phyloP scores from a whole-genome alignment of 1,140 invertebrate genomes.

The Lepidotrigona ventralis region DNA sequence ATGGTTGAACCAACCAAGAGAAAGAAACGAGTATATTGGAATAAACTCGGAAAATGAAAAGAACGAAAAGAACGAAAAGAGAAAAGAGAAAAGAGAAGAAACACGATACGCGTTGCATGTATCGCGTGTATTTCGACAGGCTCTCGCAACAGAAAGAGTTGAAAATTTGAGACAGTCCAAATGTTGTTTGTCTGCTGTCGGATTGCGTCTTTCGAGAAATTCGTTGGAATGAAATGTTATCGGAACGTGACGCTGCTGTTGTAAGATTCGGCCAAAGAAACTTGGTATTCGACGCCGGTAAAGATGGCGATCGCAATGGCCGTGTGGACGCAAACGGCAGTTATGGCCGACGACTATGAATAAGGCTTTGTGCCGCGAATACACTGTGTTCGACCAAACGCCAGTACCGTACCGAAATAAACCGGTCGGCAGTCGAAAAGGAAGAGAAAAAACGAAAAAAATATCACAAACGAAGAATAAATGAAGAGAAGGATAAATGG shows the following conservation, averaged over 20 bases:
- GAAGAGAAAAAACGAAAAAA: background rate
- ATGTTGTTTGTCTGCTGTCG: too few relatives aligned
- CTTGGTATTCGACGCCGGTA: slow-evolving; percentile 2
- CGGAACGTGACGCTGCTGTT: background rate
- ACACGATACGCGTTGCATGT: too few relatives aligned
- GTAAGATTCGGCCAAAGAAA: background rate
- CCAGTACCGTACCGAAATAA: slow-evolving; percentile 20
- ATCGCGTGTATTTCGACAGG: too few relatives aligned
- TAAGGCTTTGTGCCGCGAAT: slow-evolving; percentile 35
- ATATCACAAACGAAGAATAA: background rate
- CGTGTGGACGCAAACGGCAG: slow-evolving; percentile 18
- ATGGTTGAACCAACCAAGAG: too few relatives aligned
- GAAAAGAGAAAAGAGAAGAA: too few relatives aligned
- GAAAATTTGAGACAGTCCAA: too few relatives aligned
- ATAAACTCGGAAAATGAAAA: too few relatives aligned
- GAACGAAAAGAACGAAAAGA: too few relatives aligned
- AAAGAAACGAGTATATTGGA: too few relatives aligned
- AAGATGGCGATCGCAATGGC: slow-evolving; percentile 42
- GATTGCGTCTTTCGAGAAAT: background rate
- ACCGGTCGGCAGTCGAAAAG: background rate
- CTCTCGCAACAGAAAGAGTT: too few relatives aligned
- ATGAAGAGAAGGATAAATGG: background rate
- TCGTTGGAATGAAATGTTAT: background rate
- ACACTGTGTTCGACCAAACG: slow-evolving; percentile 2
- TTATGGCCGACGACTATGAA: slow-evolving; percentile 35